Conservation (phyloP, 2,113 vertebrate species). For the Passer montanus region DNA sequence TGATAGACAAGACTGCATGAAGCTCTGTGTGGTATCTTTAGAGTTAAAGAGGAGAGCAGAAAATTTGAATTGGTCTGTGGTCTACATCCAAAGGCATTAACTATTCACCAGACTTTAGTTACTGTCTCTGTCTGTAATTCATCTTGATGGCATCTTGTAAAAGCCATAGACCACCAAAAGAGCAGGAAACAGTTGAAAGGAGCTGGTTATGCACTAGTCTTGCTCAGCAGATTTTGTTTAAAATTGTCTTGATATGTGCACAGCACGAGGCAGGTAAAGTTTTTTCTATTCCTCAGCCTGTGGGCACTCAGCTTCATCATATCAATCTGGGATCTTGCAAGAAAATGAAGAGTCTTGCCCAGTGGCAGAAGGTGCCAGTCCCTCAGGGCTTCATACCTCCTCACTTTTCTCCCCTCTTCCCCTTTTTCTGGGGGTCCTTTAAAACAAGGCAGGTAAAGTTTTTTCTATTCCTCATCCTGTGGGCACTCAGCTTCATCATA, state of each 20-base stretch:
- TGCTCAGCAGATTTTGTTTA: slow-evolving; percentile 9
- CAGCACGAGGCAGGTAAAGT: neutral
- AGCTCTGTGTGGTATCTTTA: neutral
- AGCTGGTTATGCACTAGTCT: neutral
- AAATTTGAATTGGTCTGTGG: neutral
- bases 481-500: neutral
- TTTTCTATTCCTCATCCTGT: neutral
- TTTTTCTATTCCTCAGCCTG: neutral
- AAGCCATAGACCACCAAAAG: slow-evolving; percentile 12
- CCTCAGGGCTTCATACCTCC: neutral
- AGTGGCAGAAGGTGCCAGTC: too few relatives aligned
- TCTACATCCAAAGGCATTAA: neutral
- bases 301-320: neutral
- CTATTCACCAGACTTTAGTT: neutral
- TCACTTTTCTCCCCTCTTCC: neutral
- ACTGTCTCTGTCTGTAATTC: neutral
- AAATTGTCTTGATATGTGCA: neutral
- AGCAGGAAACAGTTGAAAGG: neutral
- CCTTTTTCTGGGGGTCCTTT: neutral
- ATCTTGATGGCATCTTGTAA: neutral
- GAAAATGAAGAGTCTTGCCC: neutral
- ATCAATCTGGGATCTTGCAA: neutral
- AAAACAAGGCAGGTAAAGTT: neutral
- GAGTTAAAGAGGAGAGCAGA: neutral
- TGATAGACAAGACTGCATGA: neutral